Conservation (phyloP, 1,140 invertebrate species). For the Penaeus vannamei region DNA sequence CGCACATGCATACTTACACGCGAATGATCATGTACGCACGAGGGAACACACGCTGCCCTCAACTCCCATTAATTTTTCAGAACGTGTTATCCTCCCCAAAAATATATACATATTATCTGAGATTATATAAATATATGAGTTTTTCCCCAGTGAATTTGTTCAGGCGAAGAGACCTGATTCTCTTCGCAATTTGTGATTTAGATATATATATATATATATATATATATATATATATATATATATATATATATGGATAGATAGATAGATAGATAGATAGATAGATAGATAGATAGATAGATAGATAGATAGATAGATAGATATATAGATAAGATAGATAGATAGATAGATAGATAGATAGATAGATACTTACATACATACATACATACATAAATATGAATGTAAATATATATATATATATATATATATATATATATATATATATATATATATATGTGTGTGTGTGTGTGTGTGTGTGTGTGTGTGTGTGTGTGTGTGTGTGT, state of each 20-base stretch:
- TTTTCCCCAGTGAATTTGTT: no score
- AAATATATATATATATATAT: slow-evolving; percentile 3
- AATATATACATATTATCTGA: no score
- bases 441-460: neutral
- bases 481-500: slow-evolving; percentile 5
- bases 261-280: neutral
- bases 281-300: neutral
- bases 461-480: slow-evolving; percentile 1
- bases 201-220: slow-evolving; percentile 29
- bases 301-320: neutral
- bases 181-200: neutral
- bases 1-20: no score
- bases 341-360: slow-evolving; percentile 1
- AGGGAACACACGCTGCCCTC: no score
- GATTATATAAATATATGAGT: no score
- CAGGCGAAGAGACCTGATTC: no score
- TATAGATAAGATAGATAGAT: slow-evolving; percentile 14
- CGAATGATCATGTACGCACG: no score
- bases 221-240: slow-evolving; percentile 32
- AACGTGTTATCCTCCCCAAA: no score
- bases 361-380: neutral
- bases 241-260: slow-evolving; percentile 17
- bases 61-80: no score
- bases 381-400: neutral
- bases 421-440: slow-evolving; percentile 10